Base-by-base conservation (phyloP, 2,888 invertebrate species). In the Hirtodrosophila confusa region DNA sequence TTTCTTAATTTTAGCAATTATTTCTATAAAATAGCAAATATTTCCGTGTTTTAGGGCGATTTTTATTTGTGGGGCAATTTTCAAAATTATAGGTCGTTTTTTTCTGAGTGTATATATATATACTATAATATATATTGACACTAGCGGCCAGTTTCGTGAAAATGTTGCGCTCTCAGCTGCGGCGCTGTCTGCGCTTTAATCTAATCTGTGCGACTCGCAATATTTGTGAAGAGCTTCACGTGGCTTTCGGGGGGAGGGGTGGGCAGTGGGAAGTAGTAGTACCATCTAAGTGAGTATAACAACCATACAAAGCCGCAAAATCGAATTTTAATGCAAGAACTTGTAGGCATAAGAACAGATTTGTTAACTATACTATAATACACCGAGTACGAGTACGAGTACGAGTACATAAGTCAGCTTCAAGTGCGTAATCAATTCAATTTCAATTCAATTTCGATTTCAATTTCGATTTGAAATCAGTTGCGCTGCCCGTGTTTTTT, bases 211-310 rank as follows among this genome's bases (percentile, higher is more conserved):
- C 3, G 17, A 58, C 50, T 57, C 54, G 55, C 57, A 44, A 62
- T 68, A 66, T 76, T 67, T 69, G 69, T 69, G 60, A 58, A 67
- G 69, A 65, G 73, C 71, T 85, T 82, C 80, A 78, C 82, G 85
- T 85, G 82, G 85, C 80, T 65, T 58, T 49, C 48, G 66, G 6
- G 3, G 27, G 27, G 27, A 3, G 27, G 27, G 64, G 37, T 17
- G 24, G 2, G 31, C 37, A 36, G 31, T 31, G 31, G 31, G 0
- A 27, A 31, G 31, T 9, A 33, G 58, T 50, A 51, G 24, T 44
- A 40, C 4, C 58, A 39, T 9, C 17, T 6, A 24, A 39, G n/a
- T 48, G 31, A 12, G 27, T 27, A 41, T 27, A 51, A 29, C 47
- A 41, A 10, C 11, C 27, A 3, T n/a, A 44, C 27, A 60, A 60